Evolutionary conservation across 1,140 invertebrate genomes (phyloP), one percentile per base, ranked within the genome.

Genomic region (Wiebesia pumilae): DNA sequence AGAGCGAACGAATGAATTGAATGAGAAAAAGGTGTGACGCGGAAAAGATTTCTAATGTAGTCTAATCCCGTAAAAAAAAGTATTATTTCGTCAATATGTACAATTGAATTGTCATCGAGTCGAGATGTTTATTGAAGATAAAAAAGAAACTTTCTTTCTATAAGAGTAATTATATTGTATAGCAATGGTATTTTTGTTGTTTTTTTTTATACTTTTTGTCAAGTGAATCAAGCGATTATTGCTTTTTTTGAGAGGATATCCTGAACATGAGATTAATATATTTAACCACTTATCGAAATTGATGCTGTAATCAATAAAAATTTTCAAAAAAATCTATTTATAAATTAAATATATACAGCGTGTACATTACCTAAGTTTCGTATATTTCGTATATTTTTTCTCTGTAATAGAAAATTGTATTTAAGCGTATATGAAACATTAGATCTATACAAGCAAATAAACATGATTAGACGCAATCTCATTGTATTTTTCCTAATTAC

Each of bases 401-500:
- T 92, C 91, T 91, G 90, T 91, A 92, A 92, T 92, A 93, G 91
- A 92, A 89, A 89, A 92, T 89, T 93, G 92, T 92, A 93, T 93
- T 93, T 92, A 93, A 92, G 91, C 92, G 90, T 93, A 91, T 93
- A 93, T 91, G 88, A 89, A 92, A 90, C 90, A 92, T 90, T 93
- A 91, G 89, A 92, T 90, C 89, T 92, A 90, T 88, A 90, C 91
- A 91, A 93, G 91, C 90, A 93, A 93, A 93, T 93, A 93, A 93
- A 93, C 90, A 92, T 89, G 88, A 92, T 92, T 93, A 93, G 90
- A 92, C 90, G 90, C 88, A 91, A 88, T 71, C 33, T 40, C 40
- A 38, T 83, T 51, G 7, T 81, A 0, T 81, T 81, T 81, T 67
- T 43, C 24, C 69, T 38, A 43, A 75, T 21, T n/a, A 75, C 71